Percentiles rank a stretch among this genome's conserved stretches.
Evolutionary conservation across 2,113 vertebrate species (phyloP).

Genomic region (Morone chrysops): DNA sequence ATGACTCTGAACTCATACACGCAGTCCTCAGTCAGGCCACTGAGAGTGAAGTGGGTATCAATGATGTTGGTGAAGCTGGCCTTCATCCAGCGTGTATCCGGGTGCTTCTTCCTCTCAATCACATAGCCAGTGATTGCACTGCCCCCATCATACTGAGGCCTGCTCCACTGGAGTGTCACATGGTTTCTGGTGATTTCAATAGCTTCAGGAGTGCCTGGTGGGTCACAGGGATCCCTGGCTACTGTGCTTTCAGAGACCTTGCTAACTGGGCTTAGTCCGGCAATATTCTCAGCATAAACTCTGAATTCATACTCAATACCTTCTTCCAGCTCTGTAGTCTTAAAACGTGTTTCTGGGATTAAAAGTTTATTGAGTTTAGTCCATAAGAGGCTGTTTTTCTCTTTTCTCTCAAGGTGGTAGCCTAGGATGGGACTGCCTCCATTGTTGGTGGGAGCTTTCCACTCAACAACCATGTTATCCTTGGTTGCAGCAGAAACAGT

Average conservation of each 20-base stretch:
- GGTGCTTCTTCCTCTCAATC: constrained; percentile 94
- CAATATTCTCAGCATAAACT: constrained; percentile 97
- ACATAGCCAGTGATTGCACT: constrained; percentile 95
- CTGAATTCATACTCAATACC: constrained; percentile 98
- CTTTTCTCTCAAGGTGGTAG: constrained; percentile 97
- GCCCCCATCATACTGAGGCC: constrained; percentile 96
- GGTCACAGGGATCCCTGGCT: constrained; percentile 96
- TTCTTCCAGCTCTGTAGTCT: constrained; percentile 94
- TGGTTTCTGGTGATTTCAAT: constrained; percentile 94
- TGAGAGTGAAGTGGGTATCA: constrained; percentile 92
- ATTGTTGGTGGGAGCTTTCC: constrained; percentile 93
- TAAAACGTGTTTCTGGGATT: constrained; percentile 92
- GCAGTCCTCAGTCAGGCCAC: constrained; percentile 92
- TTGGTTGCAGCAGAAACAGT: constrained; percentile 90
- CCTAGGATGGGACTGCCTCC: constrained; percentile 94
- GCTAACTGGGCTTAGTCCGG: constrained; percentile 92
- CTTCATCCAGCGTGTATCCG: constrained; percentile 98
- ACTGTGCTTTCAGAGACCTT: constrained; percentile 93
- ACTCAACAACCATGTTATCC: constrained; percentile 95
- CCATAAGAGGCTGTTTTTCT: constrained; percentile 98
- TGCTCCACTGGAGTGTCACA: constrained; percentile 94
- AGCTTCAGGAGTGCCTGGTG: constrained; percentile 94
- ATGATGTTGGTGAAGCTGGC: constrained; percentile 96
- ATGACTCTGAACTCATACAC: constrained; percentile 96
- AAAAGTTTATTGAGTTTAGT: constrained; percentile 92